Percentiles rank a stretch among this genome's conserved stretches.
phyloP scores from a whole-genome alignment of 1,140 invertebrate species.

The Archivesica marissinica region DNA sequence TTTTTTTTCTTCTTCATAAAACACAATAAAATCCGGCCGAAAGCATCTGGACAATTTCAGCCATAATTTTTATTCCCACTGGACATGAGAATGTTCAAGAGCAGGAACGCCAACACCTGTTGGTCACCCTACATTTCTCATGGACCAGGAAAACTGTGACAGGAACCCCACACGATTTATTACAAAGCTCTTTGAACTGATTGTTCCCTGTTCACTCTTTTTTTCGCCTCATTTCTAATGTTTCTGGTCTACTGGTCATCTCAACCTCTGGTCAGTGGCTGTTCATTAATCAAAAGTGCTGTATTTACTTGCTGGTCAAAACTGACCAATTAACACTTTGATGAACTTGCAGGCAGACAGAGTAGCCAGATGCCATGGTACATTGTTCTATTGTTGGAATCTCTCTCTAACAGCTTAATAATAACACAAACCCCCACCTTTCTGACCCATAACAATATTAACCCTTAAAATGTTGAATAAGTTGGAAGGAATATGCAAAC shows the following conservation, averaged over 20 bases:
- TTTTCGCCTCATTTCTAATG: constrained; percentile 38
- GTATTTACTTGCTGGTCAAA: constrained; percentile 29
- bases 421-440: too few relatives aligned
- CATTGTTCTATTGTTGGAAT: constrained; percentile 5
- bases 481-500: too few relatives aligned
- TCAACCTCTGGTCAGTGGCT: constrained; percentile 38
- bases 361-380: not conserved
- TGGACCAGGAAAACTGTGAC: not conserved
- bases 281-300: constrained; percentile 36
- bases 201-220: constrained; percentile 40
- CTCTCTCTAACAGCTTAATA: not conserved
- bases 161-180: constrained; percentile 11
- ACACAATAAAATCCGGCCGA: not conserved
- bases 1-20: not conserved
- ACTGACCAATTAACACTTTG: constrained; percentile 30
- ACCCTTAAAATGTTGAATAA: too few relatives aligned
- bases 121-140: constrained; percentile 39
- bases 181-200: constrained; percentile 28
- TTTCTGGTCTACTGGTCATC: constrained; percentile 42
- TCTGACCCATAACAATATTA: too few relatives aligned
- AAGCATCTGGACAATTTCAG: constrained; percentile 19
- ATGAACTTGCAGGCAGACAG: not conserved
- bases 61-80: not conserved
- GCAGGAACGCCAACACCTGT: not conserved
- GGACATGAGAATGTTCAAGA: constrained; percentile 29